Percentiles rank a stretch among this genome's conserved stretches.
phyloP scores from a whole-genome alignment of 35 echinoderm and acorn worm species.

The Apostichopus californicus region DNA sequence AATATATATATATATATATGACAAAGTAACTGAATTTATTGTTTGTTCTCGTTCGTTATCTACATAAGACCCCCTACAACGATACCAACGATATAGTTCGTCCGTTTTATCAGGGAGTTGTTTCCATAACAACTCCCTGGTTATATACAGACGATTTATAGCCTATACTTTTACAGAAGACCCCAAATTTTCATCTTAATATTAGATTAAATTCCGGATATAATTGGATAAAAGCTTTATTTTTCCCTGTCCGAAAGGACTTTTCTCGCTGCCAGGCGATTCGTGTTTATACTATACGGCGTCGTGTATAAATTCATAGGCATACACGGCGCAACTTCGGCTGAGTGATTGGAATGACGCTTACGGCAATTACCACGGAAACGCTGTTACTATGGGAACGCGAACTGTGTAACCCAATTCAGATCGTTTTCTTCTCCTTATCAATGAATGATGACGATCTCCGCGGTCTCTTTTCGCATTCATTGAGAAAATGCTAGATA shows the following conservation, averaged over 20 bases:
- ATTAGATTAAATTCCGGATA: background rate
- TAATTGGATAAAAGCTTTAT: background rate
- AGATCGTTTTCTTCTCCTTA: background rate
- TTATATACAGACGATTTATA: background rate
- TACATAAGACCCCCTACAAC: no score
- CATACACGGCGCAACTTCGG: background rate
- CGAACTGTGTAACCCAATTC: background rate
- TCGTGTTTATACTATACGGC: background rate
- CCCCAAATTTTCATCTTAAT: background rate
- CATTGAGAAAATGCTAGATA: background rate
- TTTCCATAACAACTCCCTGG: no score
- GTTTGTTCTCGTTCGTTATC: no score
- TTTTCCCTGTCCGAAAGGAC: background rate
- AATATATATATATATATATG: no score
- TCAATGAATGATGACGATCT: background rate
- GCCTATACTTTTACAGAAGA: background rate
- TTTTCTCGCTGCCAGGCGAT: background rate
- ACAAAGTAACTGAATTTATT: no score
- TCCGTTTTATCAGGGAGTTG: no score
- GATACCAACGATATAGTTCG: no score
- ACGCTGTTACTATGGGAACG: background rate
- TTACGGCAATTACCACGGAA: background rate
- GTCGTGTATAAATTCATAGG: background rate
- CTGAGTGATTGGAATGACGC: background rate
- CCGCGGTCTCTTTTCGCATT: background rate